Percentiles rank a stretch among this genome's conserved stretches.
These are phyloP conservation scores for Hemiprocne comata DNA, from an alignment of 2,113 vertebrate species.

Conservation along the genomic window DNA sequence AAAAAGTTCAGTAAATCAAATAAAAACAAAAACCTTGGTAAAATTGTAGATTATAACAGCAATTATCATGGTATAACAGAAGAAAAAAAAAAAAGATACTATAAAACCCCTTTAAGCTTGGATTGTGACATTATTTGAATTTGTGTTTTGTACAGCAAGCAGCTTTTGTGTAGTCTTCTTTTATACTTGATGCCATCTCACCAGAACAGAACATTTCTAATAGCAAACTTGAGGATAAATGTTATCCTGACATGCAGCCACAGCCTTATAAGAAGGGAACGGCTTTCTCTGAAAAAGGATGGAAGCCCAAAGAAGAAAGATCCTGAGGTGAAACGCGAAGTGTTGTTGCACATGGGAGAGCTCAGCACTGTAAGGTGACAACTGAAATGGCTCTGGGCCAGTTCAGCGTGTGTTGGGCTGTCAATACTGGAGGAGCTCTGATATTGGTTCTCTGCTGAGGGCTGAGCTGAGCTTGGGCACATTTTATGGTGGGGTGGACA, in stretches of 20 bases:
- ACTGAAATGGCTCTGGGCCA: not conserved
- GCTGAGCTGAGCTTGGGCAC: not conserved
- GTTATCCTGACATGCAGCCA: not conserved
- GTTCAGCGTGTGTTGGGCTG: not conserved
- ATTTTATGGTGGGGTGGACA: not conserved
- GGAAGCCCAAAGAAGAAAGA: not conserved
- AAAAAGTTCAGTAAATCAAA: not conserved
- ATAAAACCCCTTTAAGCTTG: not conserved
- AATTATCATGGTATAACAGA: not conserved
- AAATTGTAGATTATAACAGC: not conserved
- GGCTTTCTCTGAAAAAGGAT: not conserved
- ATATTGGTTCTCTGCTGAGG: not conserved
- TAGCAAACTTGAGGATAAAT: not conserved
- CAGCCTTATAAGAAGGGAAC: not conserved
- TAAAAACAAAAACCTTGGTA: not conserved
- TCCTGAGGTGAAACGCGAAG: not conserved
- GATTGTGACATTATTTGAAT: not conserved
- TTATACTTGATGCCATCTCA: not conserved
- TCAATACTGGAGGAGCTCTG: not conserved
- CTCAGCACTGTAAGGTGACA: not conserved
- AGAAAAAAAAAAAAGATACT: not conserved
- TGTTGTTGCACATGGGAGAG: not conserved
- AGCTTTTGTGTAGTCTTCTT: not conserved
- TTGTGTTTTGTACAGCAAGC: not conserved
- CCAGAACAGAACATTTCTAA: not conserved